phyloP scores from a whole-genome alignment of 2,888 invertebrate species.

The Acanthosepion esculentum region DNA sequence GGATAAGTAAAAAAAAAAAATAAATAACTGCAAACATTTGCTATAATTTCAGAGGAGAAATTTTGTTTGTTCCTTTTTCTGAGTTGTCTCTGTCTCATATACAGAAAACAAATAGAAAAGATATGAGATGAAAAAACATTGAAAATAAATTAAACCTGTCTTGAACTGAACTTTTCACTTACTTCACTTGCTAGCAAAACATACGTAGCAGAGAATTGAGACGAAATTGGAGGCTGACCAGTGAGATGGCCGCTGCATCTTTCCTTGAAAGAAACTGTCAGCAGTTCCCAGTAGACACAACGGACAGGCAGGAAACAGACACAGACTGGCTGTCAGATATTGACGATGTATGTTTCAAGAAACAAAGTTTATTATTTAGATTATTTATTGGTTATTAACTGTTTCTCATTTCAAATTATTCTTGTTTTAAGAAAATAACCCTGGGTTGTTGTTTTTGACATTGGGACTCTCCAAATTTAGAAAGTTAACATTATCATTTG shows the following conservation, averaged over 20 bases:
- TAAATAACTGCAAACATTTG: neutral
- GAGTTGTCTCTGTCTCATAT: no score
- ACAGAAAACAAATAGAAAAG: neutral
- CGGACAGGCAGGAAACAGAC: neutral
- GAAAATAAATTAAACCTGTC: neutral
- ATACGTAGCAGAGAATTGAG: constrained; percentile 8
- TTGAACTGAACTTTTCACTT: constrained; percentile 33
- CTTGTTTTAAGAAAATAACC: neutral
- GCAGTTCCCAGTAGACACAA: neutral
- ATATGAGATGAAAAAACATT: neutral
- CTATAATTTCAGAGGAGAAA: neutral
- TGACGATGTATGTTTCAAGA: constrained; percentile 13
- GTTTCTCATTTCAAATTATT: neutral
- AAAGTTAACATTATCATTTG: neutral
- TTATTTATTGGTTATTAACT: neutral
- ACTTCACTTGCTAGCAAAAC: constrained; percentile 33
- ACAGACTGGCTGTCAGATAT: constrained; percentile 13
- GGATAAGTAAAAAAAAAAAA: neutral
- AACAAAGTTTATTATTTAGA: constrained; percentile 25
- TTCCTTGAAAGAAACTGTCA: constrained; percentile 33
- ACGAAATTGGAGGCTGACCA: constrained; percentile 21
- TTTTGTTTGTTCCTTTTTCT: neutral
- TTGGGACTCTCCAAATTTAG: neutral
- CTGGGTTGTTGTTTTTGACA: neutral
- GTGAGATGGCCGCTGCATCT: constrained; percentile 33